Conservation (phyloP, 1,140 invertebrate species). For the Drosophila nigrodunni region DNA sequence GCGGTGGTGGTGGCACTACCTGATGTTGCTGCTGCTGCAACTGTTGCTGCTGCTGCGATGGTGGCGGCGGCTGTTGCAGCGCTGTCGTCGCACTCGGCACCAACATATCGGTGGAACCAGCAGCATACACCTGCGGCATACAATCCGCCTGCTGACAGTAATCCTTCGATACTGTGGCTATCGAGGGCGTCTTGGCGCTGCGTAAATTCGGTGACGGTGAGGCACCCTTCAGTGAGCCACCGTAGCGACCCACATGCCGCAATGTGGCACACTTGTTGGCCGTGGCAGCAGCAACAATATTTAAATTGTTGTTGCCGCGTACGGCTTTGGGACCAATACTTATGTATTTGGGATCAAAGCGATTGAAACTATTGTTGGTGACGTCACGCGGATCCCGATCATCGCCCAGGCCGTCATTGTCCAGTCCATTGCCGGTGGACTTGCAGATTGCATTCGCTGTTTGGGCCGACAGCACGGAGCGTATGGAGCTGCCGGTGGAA, state of each 20-base stretch:
- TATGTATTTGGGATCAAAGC: constrained; percentile 87
- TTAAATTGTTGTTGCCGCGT: constrained; percentile 83
- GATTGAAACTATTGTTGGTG: constrained; percentile 86
- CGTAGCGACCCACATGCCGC: constrained; percentile 83
- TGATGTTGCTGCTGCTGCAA: constrained; percentile 39
- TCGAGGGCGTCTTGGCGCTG: constrained; percentile 80
- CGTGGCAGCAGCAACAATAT: constrained; percentile 67
- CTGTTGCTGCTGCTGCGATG: constrained; percentile 37
- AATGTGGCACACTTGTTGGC: constrained; percentile 82
- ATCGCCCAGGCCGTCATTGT: constrained; percentile 53
- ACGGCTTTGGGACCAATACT: constrained; percentile 87
- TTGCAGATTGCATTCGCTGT: constrained; percentile 75
- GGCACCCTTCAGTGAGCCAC: constrained; percentile 85
- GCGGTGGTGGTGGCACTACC: constrained; percentile 46
- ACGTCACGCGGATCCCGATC: constrained; percentile 84
- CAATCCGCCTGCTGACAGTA: constrained; percentile 83
- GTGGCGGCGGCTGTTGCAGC: constrained; percentile 29
- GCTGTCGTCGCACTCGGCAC: constrained; percentile 28
- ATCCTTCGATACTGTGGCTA: constrained; percentile 84
- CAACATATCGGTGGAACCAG: constrained; percentile 60
- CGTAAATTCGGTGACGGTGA: constrained; percentile 80
- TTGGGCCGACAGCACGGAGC: constrained; percentile 75
- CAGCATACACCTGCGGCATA: constrained; percentile 67
- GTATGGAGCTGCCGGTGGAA: constrained; percentile 79
- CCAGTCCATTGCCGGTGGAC: constrained; percentile 75